phyloP scores from a whole-genome alignment of 2,888 invertebrate genomes.

The Criorhina ranunculi region DNA sequence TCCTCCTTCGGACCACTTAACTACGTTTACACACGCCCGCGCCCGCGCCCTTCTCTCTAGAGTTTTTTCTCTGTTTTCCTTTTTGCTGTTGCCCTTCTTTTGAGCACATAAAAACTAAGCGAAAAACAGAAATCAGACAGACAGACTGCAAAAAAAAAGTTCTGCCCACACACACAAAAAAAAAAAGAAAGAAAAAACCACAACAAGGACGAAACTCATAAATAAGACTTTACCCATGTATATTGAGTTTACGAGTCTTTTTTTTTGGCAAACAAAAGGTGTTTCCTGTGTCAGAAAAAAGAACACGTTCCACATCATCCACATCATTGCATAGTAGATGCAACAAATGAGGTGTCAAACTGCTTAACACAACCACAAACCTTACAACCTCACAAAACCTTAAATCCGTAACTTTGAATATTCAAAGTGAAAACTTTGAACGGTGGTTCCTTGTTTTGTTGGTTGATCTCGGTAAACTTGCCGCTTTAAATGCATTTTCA shows the following conservation, averaged over 20 bases:
- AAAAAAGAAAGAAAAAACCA: conserved; percentile 46
- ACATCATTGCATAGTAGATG: conserved; percentile 33
- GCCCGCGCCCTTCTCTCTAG: background rate
- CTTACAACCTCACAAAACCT: conserved; percentile 39
- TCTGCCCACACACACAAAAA: conserved; percentile 24
- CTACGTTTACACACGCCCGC: background rate
- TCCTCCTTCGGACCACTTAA: conserved; percentile 40
- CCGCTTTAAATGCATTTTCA: conserved; percentile 16
- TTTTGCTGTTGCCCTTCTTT: background rate
- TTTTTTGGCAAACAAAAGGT: background rate
- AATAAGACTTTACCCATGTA: conserved; percentile 43
- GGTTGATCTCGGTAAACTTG: conserved; percentile 1
- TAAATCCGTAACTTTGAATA: conserved; percentile 54
- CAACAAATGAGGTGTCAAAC: conserved; percentile 75
- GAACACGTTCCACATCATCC: conserved; percentile 54
- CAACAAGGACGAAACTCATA: conserved; percentile 34
- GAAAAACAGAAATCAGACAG: conserved; percentile 28
- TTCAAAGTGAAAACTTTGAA: conserved; percentile 69
- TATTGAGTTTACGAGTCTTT: conserved; percentile 14
- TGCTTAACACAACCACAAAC: conserved; percentile 50
- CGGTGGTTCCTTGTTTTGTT: background rate
- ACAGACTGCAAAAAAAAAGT: conserved; percentile 6
- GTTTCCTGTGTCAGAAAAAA: background rate
- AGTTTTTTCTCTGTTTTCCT: conserved; percentile 29
- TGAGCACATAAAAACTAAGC: background rate